Base-by-base conservation (phyloP, 2,113 vertebrate genomes). In the Sinocyclocheilus anshuiensis region DNA sequence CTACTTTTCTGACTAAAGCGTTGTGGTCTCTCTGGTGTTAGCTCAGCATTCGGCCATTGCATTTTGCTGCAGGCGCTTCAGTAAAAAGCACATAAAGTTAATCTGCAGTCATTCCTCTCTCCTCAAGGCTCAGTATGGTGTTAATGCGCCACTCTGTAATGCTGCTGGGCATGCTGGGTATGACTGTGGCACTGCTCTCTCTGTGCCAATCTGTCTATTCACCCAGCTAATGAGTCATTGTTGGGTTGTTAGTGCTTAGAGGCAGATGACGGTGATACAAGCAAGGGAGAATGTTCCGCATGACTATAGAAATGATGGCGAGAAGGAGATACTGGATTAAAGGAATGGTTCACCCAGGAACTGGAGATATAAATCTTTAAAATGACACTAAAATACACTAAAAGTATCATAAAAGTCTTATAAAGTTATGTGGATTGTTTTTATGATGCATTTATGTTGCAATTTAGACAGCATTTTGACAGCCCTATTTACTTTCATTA, bases 171-270 rank as follows among this genome's bases (percentile, higher is more conserved):
- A 63, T 84, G 74, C 50, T 85, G 78, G 53, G 69, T 83, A 69
- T 55, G 50, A 74, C 85, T 81, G 69, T 72, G n/a, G 63, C 24
- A 53, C 85, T 81, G 77, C 71, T 75, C 78, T 81, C 48, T 63
- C 50, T 57, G 20, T 89, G 77, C 63, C 82, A 26, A 57, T 77
- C 79, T 83, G 74, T 65, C 88, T 85, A 75, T 76, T 83, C 86
- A 85, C 63, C 57, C 65, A 6, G n/a, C 78, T 79, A 89, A 85
- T 85, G 63, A 89, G 74, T 67, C 82, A 84, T 75, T 55, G 67
- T 85, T 76, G 39, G 75, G 74, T 3, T 78, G 0, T 57, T 50
- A 55, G 63, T 55, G 81, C 48, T 61, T 10, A 80, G 76, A 86
- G 36, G 36, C 63, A 77, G 50, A 81, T 11, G 15, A 86, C 16